These are phyloP conservation scores for Pseudorhombus dupliciocellatus DNA, from an alignment of 2,113 vertebrate genomes.

Conservation along the genomic window DNA sequence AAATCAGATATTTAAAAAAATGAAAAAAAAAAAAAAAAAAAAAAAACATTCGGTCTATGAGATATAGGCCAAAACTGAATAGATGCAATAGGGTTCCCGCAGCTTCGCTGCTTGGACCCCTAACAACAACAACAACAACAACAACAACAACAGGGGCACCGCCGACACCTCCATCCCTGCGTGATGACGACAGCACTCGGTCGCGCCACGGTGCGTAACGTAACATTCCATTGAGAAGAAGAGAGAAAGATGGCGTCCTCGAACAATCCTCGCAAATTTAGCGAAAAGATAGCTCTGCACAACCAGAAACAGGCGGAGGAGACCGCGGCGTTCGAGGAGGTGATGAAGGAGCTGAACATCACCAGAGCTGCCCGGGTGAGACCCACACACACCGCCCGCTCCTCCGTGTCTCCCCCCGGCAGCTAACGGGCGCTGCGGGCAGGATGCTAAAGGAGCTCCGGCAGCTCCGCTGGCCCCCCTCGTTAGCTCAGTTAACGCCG, in stretches of 20 bases:
- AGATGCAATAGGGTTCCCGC: too few relatives aligned
- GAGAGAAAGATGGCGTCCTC: constrained; percentile 96
- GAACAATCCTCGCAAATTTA: constrained; percentile 98
- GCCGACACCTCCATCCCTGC: constrained; percentile 22
- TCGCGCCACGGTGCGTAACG: constrained; percentile 76
- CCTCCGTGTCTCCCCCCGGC: constrained; percentile 23
- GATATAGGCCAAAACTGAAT: too few relatives aligned
- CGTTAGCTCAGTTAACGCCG: neutral
- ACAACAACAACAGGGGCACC: too few relatives aligned
- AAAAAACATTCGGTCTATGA: too few relatives aligned
- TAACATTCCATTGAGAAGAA: constrained; percentile 86
- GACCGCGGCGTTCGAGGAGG: constrained; percentile 94
- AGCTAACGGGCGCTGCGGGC: constrained; percentile 62
- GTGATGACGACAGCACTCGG: constrained; percentile 75
- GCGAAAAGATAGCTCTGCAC: constrained; percentile 97
- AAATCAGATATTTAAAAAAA: too few relatives aligned
- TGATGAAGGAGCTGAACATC: constrained; percentile 96
- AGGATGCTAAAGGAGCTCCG: constrained; percentile 42
- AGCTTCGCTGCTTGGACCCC: too few relatives aligned
- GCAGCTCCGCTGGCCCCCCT: constrained; percentile 16
- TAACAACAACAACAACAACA: too few relatives aligned
- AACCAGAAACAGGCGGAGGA: constrained; percentile 97
- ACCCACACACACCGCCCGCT: neutral
- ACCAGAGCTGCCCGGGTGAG: constrained; percentile 94
- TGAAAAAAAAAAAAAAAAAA: too few relatives aligned